A percentile compares a stretch with the other conserved stretches of the same genome.
phyloP scores from a whole-genome alignment of 30 jellyfish, hydroid and myxozoan species.

The Mastigias papua region DNA sequence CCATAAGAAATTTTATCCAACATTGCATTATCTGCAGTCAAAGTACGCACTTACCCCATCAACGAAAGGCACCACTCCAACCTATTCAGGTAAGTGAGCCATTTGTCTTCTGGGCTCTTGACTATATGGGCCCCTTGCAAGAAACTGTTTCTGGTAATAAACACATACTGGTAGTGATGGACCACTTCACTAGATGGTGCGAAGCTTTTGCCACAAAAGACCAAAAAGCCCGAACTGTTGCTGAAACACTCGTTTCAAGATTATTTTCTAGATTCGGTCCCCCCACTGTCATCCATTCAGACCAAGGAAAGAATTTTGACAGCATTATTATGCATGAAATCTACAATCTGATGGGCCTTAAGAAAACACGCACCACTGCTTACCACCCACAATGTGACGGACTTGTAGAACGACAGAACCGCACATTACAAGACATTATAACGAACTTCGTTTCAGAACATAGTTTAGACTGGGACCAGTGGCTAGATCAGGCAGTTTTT shows the following conservation, averaged over 20 bases:
- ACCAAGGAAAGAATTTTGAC: conserved; percentile 13
- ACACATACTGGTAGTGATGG: conserved; percentile 56
- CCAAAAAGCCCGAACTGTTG: conserved; percentile 52
- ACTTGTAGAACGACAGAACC: not conserved
- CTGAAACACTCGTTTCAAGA: conserved; percentile 43
- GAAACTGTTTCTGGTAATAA: not conserved
- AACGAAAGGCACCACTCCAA: conserved; percentile 42
- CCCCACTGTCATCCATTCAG: conserved; percentile 72
- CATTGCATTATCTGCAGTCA: conserved; percentile 49
- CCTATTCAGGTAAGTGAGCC: conserved; percentile 46
- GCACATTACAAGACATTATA: not conserved
- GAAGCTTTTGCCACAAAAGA: too few species aligned
- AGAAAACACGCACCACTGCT: conserved; percentile 34
- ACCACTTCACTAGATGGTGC: too few species aligned
- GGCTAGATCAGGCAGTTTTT: conserved; percentile 57
- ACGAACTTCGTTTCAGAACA: conserved; percentile 46
- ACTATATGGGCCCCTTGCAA: not conserved
- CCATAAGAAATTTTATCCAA: conserved; percentile 12
- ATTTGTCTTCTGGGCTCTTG: conserved; percentile 14
- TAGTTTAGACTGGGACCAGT: conserved; percentile 51
- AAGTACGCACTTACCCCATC: conserved; percentile 14
- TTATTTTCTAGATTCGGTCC: conserved; percentile 62
- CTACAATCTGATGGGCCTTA: conserved; percentile 48
- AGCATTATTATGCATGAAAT: conserved; percentile 64
- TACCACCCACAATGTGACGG: conserved; percentile 28